Percentiles rank a stretch among this genome's conserved stretches.
Evolutionary conservation across 2,888 invertebrate genomes (phyloP).

Genomic region (Mamestra brassicae): DNA sequence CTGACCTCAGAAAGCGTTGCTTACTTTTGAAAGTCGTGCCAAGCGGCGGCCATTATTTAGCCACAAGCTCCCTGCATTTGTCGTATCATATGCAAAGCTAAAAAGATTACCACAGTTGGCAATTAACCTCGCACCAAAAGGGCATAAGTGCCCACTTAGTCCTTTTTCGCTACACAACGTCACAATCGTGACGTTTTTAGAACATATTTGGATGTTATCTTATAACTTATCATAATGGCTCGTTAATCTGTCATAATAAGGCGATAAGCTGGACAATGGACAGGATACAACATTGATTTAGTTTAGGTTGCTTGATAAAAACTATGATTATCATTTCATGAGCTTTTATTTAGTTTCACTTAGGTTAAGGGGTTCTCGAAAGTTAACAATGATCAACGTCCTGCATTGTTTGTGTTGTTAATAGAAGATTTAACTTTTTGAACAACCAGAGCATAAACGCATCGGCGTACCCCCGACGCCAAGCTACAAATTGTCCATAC

Average conservation of each 20-base stretch:
- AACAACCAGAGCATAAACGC: no score
- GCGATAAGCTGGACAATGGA: constrained; percentile 43
- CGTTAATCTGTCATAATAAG: constrained; percentile 38
- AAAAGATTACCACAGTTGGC: not conserved
- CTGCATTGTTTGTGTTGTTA: no score
- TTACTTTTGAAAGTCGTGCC: not conserved
- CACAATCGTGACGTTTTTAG: not conserved
- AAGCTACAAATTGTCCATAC: no score
- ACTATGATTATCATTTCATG: not conserved
- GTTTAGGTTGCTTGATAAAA: not conserved
- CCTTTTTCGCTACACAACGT: not conserved
- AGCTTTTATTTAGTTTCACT: not conserved
- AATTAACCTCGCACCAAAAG: not conserved
- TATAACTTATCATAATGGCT: constrained; percentile 31
- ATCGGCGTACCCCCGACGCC: no score
- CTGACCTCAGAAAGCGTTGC: not conserved
- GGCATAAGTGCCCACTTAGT: no score
- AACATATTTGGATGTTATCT: constrained; percentile 26
- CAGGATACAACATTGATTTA: constrained; percentile 29
- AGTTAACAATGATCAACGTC: no score
- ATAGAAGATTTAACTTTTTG: no score
- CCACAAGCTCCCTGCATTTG: not conserved
- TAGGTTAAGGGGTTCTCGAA: no score
- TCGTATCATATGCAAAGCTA: not conserved
- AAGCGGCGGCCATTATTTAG: not conserved